Evolutionary conservation across 2,797 vertebrate species (phyloP).

Genomic region (Chaunax sp.): DNA sequence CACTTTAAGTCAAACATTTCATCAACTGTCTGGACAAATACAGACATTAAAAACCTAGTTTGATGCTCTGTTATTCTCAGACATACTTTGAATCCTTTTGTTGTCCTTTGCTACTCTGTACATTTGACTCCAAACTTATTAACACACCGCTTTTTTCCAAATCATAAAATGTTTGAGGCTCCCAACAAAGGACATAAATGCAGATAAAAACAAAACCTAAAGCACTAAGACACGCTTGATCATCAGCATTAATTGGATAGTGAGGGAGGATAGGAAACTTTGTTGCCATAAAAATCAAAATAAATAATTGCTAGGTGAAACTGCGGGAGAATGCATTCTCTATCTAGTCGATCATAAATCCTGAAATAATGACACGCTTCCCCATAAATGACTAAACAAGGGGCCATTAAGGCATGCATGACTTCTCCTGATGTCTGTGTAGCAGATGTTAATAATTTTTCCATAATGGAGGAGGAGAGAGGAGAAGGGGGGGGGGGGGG

Average conservation of each 20-base stretch:
- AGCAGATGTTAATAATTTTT: constrained; percentile 85
- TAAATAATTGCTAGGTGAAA: constrained; percentile 83
- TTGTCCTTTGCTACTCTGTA: constrained; percentile 6
- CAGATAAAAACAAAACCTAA: constrained; percentile 52
- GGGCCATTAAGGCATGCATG: constrained; percentile 82
- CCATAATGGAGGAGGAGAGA: constrained; percentile 78
- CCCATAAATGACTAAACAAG: constrained; percentile 87
- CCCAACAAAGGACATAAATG: constrained; percentile 63
- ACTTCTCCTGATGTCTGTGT: constrained; percentile 83
- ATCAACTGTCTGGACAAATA: background rate
- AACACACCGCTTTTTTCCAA: constrained; percentile 27
- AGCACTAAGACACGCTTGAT: constrained; percentile 74
- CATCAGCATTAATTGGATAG: constrained; percentile 83
- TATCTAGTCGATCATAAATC: constrained; percentile 77
- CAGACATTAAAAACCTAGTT: background rate
- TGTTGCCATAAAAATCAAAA: constrained; percentile 80
- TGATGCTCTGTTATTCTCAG: background rate
- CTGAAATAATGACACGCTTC: constrained; percentile 83
- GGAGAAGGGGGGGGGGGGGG: constrained; percentile 15
- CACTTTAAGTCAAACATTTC: background rate
- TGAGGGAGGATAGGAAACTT: constrained; percentile 79
- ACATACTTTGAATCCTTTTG: background rate
- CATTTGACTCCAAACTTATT: constrained; percentile 30
- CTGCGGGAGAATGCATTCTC: constrained; percentile 73
- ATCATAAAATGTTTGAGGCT: constrained; percentile 43